Evolutionary conservation across 1,140 invertebrate species (phyloP), one percentile per base, ranked within the genome.

Genomic region (Bursaphelenchus mucronatus): DNA sequence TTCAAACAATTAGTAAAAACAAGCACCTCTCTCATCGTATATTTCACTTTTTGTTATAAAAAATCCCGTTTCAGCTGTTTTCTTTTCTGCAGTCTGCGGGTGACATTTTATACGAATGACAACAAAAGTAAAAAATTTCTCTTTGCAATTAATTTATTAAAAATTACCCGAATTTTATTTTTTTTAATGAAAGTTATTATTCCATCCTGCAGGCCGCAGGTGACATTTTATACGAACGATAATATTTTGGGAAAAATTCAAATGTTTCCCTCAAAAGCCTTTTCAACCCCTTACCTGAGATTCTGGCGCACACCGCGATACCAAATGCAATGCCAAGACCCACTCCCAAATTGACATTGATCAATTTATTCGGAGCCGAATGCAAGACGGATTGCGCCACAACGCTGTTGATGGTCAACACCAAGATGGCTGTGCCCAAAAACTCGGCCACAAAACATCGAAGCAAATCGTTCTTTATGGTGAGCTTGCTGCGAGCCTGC

Each of bases 261-360:
- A 30, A 3, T 30, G 1, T 30, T 30, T 30, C 5, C 30, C 30
- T 30, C 30, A 30, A 30, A 30, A 30, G 5, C 30, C 5, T 30
- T 30, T 30, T 30, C 30, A 30, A 30, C 5, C 1, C 1, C n/a
- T 43, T 49, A 71, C 68, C 70, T 39, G 71, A 73, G 43, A 72
- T 51, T 68, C 59, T 65, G 8, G 74, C 74, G 53, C 74, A 73
- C 50, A 76, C 44, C 10, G 71, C 71, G 19, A 73, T 57, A 40
- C 71, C 71, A 49, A 73, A 73, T n/a, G 63, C 74, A 51, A 73
- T 73, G 13, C 71, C 71, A 6, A 73, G 63, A 10, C 74, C 71
- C 30, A 73, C 71, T 19, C 71, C 71, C 8, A 74, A 11, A 51
- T 74, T 74, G 8, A 74, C 55, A 44, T 64, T 64, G 46, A 74